A percentile compares a stretch with the other conserved stretches of the same genome.
phyloP scores from a whole-genome alignment of 2,113 vertebrate genomes.

The Mungos mungo region DNA sequence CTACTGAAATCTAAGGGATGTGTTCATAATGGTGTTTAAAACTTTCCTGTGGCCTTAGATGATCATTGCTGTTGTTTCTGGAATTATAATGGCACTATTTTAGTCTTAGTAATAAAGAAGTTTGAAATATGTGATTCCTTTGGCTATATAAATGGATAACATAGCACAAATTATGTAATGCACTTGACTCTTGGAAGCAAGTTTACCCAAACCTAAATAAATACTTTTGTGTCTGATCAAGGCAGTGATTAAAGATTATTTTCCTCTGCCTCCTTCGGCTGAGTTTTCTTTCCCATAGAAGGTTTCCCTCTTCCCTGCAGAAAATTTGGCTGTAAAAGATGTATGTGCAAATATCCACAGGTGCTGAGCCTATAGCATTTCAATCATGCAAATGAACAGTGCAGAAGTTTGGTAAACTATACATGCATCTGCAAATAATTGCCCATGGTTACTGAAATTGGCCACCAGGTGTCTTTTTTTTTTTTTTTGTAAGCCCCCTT shows the following conservation, averaged over 20 bases:
- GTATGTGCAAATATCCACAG: constrained; percentile 64
- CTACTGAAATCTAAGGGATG: background rate
- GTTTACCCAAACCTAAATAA: background rate
- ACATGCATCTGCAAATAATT: constrained; percentile 38
- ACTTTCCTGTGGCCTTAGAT: background rate
- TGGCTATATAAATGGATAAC: background rate
- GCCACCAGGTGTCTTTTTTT: background rate
- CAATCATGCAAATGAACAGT: constrained; percentile 43
- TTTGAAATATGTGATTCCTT: background rate
- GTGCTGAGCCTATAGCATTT: constrained; percentile 32
- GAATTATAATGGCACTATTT: background rate
- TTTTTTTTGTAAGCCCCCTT: background rate
- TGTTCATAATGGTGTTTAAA: background rate
- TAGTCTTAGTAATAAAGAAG: background rate
- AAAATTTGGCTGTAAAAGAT: constrained; percentile 63
- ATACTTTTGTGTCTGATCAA: background rate
- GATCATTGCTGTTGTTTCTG: background rate
- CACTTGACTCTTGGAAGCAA: background rate
- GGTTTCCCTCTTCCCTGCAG: background rate
- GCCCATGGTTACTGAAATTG: constrained; percentile 3
- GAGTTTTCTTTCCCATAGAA: background rate
- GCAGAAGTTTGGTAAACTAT: background rate
- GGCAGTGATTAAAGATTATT: background rate
- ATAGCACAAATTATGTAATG: background rate
- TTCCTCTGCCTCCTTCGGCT: background rate